Conservation (phyloP, 2,888 invertebrate species). For the Gibbula magus region DNA sequence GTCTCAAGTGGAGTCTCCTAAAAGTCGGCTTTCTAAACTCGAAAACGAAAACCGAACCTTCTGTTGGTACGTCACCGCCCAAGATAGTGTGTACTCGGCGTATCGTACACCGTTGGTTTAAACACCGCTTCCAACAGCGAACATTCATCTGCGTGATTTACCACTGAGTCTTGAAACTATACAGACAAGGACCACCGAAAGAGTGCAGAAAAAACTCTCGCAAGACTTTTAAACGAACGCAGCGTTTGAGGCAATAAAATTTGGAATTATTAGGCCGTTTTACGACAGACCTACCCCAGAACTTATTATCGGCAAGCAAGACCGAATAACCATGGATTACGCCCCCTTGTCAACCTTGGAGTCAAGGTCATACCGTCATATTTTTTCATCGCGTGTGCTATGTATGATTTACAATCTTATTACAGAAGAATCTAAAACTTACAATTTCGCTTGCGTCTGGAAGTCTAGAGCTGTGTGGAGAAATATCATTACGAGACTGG, state of each 20-base stretch:
- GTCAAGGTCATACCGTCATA: too few relatives aligned
- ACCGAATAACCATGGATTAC: neutral
- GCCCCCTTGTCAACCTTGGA: neutral
- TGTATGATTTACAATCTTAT: too few relatives aligned
- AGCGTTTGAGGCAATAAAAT: neutral
- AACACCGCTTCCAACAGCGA: neutral
- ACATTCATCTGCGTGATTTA: neutral
- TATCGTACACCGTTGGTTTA: neutral
- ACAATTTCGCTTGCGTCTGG: too few relatives aligned
- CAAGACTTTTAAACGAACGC: neutral
- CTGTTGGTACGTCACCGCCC: neutral
- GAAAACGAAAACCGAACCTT: neutral
- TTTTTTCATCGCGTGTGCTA: too few relatives aligned
- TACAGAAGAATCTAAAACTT: too few relatives aligned
- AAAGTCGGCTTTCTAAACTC: neutral
- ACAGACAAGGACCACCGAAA: slow-evolving; percentile 13
- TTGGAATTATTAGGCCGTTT: slow-evolving; percentile 11
- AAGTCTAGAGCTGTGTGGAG: too few relatives aligned
- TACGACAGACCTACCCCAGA: slow-evolving; percentile 7
- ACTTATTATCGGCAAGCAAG: neutral
- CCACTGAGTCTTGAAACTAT: neutral
- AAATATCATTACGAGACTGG: too few relatives aligned
- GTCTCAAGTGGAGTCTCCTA: neutral
- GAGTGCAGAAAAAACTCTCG: neutral
- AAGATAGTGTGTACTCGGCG: neutral